Evolutionary conservation across 1,140 invertebrate genomes (phyloP).

Genomic region (Phenacoccus solenopsis): DNA sequence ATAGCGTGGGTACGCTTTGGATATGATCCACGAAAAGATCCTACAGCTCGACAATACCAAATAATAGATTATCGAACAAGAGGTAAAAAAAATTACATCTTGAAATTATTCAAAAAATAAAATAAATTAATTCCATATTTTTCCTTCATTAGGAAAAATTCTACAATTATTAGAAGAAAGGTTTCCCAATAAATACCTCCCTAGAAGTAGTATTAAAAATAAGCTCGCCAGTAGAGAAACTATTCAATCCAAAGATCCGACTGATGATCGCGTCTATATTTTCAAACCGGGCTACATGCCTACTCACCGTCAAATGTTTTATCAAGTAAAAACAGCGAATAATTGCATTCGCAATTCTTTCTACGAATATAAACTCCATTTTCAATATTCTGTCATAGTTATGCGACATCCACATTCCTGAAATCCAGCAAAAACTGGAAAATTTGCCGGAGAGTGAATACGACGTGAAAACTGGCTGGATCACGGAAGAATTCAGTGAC

Average conservation of each 20-base stretch:
- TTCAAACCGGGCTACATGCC: slow-evolving; percentile 57
- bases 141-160: background rate
- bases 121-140: background rate
- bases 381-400: slow-evolving; percentile 41
- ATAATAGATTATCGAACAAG: slow-evolving; percentile 61
- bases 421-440: slow-evolving; percentile 65
- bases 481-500: slow-evolving; percentile 51
- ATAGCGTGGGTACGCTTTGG: slow-evolving; percentile 71
- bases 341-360: background rate
- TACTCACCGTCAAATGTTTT: slow-evolving; percentile 65
- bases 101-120: background rate
- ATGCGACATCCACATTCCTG: slow-evolving; percentile 69
- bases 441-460: slow-evolving; percentile 52
- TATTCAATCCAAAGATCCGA: too few species aligned
- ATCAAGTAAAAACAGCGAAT: slow-evolving; percentile 42
- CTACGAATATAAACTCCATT: background rate
- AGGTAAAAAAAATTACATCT: background rate
- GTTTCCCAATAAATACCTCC: slow-evolving; percentile 35
- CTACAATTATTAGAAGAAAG: background rate
- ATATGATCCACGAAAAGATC: slow-evolving; percentile 72
- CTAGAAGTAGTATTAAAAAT: slow-evolving; percentile 34
- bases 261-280: too few species aligned
- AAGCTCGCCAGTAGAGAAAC: too few species aligned
- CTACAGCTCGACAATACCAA: slow-evolving; percentile 66
- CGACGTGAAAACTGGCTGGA: slow-evolving; percentile 60